Base-by-base conservation (phyloP, 2,888 invertebrate genomes). In the Encarsia formosa region DNA sequence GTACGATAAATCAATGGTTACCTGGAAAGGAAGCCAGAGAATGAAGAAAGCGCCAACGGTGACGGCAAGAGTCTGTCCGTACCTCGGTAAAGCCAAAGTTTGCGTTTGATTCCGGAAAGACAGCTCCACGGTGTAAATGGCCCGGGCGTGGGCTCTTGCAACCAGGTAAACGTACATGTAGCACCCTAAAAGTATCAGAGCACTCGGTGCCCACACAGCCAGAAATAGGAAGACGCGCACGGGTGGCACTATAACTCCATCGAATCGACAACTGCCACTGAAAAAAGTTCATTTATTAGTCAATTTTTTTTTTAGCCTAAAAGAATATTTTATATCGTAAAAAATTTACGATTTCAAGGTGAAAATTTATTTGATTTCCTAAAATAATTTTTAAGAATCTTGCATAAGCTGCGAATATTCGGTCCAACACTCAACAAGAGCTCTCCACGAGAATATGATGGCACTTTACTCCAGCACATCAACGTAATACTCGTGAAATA, bases 101-200 rank as follows among this genome's bases (percentile, higher is more conserved):
- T 77, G 76, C 26, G 68, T 68, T 62, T 72, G 62, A 61, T 75
- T 74, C 46, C 77, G 70, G 51, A 81, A 72, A 18, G 81, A 80
- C 47, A 79, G 75, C 61, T 83, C 79, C 18, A 81, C 79, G 32
- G 80, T 81, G 59, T 80, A 81, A 60, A 83, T 83, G 32, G 83
- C 82, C 39, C 80, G 71, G 13, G 82, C 83, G 61, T 84, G 83
- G 52, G 80, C 80, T 52, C 83, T 71, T 11, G 84, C 84, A 24
- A 84, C 79, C 52, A 80, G 73, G 66, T 81, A 83, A 55, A 84
- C 81, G 72, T 83, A 82, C 59, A 78, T 77, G 69, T 84, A 84
- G 67, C 82, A 83, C 37, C 78, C 75, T 38, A 82, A 69, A 9
- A 83, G 74, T 22, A 81, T 76, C 31, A 80, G 63, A 13, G 81